Evolutionary conservation across 64 coral and sea anemone species (phyloP), one percentile per base, ranked within the genome.

Genomic region (Porites australiensis): DNA sequence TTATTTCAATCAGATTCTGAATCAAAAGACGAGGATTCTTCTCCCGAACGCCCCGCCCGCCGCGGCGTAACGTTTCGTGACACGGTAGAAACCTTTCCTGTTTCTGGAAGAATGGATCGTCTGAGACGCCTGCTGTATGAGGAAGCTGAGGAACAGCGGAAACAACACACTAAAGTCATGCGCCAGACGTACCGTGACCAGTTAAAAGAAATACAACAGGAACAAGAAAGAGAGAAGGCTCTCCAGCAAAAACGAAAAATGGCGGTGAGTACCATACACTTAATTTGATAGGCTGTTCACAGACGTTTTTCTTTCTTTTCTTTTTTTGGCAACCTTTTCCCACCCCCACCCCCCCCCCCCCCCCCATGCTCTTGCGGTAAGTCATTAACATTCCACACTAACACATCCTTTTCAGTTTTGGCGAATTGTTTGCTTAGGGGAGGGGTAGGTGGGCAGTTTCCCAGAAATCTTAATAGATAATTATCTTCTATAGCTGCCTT

Each of bases 1-100:
- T 4, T 82, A 23, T n/a, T 84, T n/a, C 51, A 13, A 1, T 5
- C 27, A 37, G 27, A 37, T 68, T 60, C 22, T 75, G 86, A 77
- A 63, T 88, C 52, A 22, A 74, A 50, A 11, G 67, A 87, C 4
- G 86, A 75, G 21, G 86, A 75, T 57, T 88, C 86, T 27, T 87
- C 83, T 15, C 61, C 82, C 5, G 72, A 86, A 44, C 72, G 50
- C 10, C 63, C 47, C 19, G 22, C 63, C 15, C 91, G 78, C 44
- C 94, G 94, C 47, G 92, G 83, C n/a, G 98, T 99, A 8, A 90
- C 82, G 23, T 99, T 99, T 71, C 89, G 91, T 58, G 98, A 99
- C 23, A 79, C 95, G 62, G 89, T 93, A 0, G 91, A 99, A 61
- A 95, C 94, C 3, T 89, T 96, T 79, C 91, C 94, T 21, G 96